Evolutionary conservation across 2,113 vertebrate genomes (phyloP).

Genomic region (Oryzias woworae): DNA sequence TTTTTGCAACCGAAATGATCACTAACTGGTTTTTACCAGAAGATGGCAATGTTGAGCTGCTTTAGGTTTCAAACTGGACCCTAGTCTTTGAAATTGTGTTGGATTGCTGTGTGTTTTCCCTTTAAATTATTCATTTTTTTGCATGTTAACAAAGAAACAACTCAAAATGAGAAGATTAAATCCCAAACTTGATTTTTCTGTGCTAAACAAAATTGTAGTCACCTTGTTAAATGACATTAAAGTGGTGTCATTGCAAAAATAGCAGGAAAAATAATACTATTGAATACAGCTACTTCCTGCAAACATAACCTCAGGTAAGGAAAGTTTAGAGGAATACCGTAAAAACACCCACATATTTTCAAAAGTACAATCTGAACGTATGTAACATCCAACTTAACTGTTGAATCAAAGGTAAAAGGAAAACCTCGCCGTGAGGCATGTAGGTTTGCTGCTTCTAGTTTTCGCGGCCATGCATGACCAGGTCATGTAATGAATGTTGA

Average conservation of each 20-base stretch:
- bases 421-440: slow-evolving; percentile 43
- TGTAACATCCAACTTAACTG: slow-evolving; percentile 40
- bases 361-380: slow-evolving; percentile 6
- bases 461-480: slow-evolving; percentile 62
- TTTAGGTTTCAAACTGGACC: neutral
- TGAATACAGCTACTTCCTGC: too few species aligned
- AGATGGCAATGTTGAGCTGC: slow-evolving; percentile 68
- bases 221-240: too few species aligned
- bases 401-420: slow-evolving; percentile 34
- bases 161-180: too few species aligned
- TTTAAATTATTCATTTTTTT: neutral
- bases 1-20: neutral
- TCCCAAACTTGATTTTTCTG: neutral
- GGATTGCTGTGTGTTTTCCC: neutral
- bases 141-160: neutral
- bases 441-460: slow-evolving; percentile 51
- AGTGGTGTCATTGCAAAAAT: too few species aligned
- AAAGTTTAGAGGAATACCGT: slow-evolving; percentile 57
- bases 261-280: too few species aligned
- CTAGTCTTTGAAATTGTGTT: slow-evolving; percentile 1
- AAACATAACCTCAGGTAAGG: slow-evolving; percentile 2
- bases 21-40: slow-evolving; percentile 23
- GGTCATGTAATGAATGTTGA: slow-evolving; percentile 76
- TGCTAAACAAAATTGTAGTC: neutral
- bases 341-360: slow-evolving; percentile 9